phyloP scores from a whole-genome alignment of 2,113 vertebrate genomes.

The Pardalotus punctatus region DNA sequence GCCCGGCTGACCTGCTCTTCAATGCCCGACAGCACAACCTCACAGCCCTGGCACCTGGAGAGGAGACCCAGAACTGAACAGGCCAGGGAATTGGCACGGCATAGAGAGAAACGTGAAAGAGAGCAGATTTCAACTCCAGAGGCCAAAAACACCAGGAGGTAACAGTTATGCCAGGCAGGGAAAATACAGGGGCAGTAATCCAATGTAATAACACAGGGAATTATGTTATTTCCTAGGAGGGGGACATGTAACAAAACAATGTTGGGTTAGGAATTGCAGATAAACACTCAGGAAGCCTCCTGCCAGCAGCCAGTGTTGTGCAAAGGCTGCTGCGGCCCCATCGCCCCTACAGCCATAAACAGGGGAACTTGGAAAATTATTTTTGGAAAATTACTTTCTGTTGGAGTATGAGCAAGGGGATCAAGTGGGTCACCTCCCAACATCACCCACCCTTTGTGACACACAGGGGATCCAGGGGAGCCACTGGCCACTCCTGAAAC shows the following conservation, averaged over 20 bases:
- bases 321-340: neutral
- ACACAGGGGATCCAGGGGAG: neutral
- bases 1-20: constrained; percentile 94
- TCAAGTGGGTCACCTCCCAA: rapidly evolving
- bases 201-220: neutral
- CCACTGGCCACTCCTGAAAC: neutral
- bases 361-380: neutral
- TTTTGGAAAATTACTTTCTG: neutral
- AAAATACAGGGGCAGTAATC: neutral
- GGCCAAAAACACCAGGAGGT: neutral
- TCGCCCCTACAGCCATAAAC: neutral
- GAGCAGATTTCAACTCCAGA: neutral
- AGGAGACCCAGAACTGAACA: neutral
- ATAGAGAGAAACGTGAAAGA: rapidly evolving
- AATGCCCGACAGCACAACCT: constrained; percentile 91
- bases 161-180: neutral
- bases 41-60: constrained; percentile 92
- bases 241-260: neutral
- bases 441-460: neutral
- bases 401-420: neutral
- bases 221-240: neutral
- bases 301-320: neutral
- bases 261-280: neutral
- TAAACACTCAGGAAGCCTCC: neutral
- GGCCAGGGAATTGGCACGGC: neutral